Evolutionary conservation across 1,140 invertebrate genomes (phyloP).

Genomic region (Tyrophagus putrescentiae): DNA sequence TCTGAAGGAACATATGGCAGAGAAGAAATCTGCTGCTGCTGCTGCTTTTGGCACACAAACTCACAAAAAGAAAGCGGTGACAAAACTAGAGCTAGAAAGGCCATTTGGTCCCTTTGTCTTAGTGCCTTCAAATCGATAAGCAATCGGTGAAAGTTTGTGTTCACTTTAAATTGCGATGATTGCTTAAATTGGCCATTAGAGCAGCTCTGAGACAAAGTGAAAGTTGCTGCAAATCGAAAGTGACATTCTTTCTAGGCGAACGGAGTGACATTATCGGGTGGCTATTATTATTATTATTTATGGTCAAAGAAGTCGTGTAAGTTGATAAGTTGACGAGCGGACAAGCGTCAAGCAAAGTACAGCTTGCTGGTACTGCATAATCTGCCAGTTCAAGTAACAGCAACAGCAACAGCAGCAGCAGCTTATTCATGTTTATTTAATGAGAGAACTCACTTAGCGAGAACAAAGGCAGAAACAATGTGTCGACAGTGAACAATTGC

Average conservation of each 20-base stretch:
- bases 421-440: slow-evolving; percentile 14
- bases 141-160: slow-evolving; percentile 15
- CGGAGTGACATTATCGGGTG: not conserved
- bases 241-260: too few relatives aligned
- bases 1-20: too few relatives aligned
- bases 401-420: not conserved
- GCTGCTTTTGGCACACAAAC: too few relatives aligned
- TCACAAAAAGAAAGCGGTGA: too few relatives aligned
- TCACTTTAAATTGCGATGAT: slow-evolving; percentile 4
- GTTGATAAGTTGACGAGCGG: too few relatives aligned
- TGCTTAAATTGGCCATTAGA: slow-evolving; percentile 6
- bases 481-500: slow-evolving; percentile 2
- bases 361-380: not conserved
- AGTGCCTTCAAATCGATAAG: slow-evolving; percentile 4
- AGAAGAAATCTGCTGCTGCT: too few relatives aligned
- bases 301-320: not conserved
- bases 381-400: not conserved
- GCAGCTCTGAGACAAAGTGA: not conserved
- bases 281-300: slow-evolving; percentile 6
- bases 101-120: not conserved
- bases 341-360: not conserved
- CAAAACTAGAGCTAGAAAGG: too few relatives aligned
- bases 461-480: not conserved
- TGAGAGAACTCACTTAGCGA: not conserved
- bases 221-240: too few relatives aligned